These are phyloP conservation scores for Drosophila phalerata DNA, from an alignment of 2,888 invertebrate species.

Conservation along the genomic window DNA sequence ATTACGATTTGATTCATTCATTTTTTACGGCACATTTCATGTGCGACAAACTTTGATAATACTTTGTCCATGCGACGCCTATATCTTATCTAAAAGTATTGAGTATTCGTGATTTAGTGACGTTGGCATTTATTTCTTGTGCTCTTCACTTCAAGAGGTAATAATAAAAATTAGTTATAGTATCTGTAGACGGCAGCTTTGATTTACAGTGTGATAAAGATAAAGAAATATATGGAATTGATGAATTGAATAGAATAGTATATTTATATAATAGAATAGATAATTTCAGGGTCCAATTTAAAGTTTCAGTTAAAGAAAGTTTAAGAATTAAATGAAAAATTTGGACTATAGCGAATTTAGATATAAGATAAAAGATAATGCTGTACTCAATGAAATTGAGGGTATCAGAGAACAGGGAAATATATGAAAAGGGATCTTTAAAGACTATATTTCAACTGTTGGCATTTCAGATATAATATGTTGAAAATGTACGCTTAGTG, in stretches of 20 bases:
- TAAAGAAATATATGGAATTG: neutral
- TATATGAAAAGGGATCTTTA: neutral
- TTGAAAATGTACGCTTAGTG: neutral
- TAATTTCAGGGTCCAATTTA: too few species aligned
- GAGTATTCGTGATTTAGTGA: constrained; percentile 42
- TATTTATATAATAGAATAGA: too few species aligned
- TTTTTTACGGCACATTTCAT: constrained; percentile 47
- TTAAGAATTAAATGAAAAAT: too few species aligned
- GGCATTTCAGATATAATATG: neutral
- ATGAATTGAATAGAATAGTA: neutral
- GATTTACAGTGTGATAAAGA: constrained; percentile 6
- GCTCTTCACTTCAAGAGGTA: neutral
- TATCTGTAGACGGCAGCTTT: neutral
- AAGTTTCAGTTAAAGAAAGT: too few species aligned
- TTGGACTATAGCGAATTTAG: too few species aligned
- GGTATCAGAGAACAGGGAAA: neutral
- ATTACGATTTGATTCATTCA: constrained; percentile 52
- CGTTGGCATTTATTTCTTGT: constrained; percentile 11
- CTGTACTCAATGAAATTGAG: neutral
- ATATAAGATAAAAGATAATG: neutral
- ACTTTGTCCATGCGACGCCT: neutral
- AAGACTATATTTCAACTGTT: neutral
- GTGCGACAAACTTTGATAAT: constrained; percentile 20
- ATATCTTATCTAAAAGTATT: constrained; percentile 60
- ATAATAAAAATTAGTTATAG: constrained; percentile 2